phyloP scores from a whole-genome alignment of 1,140 invertebrate genomes.

The Pseudachorutes palmiensis region DNA sequence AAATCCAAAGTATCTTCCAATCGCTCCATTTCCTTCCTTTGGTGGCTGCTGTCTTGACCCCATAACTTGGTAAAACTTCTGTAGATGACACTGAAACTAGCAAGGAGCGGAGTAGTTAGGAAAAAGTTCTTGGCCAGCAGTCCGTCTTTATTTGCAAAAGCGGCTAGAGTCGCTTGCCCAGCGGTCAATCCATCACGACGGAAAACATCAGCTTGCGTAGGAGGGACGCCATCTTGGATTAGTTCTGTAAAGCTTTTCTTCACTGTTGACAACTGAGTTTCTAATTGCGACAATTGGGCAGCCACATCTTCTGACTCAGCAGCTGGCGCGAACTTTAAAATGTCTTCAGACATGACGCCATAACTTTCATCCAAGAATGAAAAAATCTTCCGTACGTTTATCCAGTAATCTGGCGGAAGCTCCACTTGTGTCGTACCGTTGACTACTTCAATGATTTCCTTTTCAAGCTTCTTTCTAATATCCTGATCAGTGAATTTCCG shows the following conservation, averaged over 20 bases:
- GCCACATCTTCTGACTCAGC: neutral
- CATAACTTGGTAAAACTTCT: neutral
- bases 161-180: neutral
- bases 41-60: neutral
- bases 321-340: neutral
- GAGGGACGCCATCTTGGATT: neutral
- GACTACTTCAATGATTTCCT: neutral
- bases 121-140: neutral
- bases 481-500: neutral
- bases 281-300: neutral
- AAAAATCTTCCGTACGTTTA: neutral
- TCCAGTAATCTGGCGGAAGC: conserved; percentile 2
- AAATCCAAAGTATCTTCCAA: neutral
- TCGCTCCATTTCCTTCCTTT: conserved; percentile 4
- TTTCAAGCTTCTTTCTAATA: neutral
- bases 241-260: neutral
- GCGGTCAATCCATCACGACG: neutral
- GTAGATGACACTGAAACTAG: neutral
- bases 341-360: neutral
- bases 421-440: neutral
- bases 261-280: neutral
- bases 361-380: neutral
- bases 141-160: neutral
- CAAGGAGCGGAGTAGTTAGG: neutral
- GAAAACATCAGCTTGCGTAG: neutral